These are phyloP conservation scores for Typhlichthys subterraneus DNA, from an alignment of 2,797 vertebrate species.

Conservation along the genomic window DNA sequence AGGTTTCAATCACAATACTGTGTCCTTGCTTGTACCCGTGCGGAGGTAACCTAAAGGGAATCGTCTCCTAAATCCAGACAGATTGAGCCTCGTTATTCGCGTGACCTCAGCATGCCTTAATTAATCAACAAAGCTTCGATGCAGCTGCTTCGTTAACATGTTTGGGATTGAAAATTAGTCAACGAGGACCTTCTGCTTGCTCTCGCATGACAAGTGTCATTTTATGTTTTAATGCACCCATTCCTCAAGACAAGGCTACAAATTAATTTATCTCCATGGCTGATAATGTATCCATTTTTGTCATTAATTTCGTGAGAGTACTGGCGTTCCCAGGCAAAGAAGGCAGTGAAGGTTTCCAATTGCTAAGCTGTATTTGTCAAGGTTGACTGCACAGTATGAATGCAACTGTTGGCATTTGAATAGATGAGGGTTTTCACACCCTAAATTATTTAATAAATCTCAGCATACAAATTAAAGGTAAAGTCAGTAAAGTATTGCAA, in stretches of 20 bases:
- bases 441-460: no score
- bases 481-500: no score
- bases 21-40: slow-evolving; percentile 33
- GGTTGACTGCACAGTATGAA: not conserved
- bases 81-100: slow-evolving; percentile 21
- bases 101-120: slow-evolving; percentile 56
- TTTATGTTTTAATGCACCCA: slow-evolving; percentile 9
- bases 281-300: slow-evolving; percentile 6
- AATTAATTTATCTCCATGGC: not conserved
- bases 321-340: not conserved
- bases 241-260: not conserved
- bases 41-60: slow-evolving; percentile 54
- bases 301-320: slow-evolving; percentile 1
- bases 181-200: slow-evolving; percentile 1
- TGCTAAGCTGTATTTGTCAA: not conserved
- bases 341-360: not conserved
- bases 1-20: slow-evolving; percentile 24
- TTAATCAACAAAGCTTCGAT: slow-evolving; percentile 43
- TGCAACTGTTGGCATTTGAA: slow-evolving; percentile 14
- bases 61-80: slow-evolving; percentile 49
- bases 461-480: no score
- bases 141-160: slow-evolving; percentile 17
- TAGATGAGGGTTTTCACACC: not conserved
- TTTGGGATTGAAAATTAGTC: slow-evolving; percentile 41
- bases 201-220: slow-evolving; percentile 9